These are phyloP conservation scores for Bathynomus jamesi DNA, from an alignment of 1,140 invertebrate species.

Conservation along the genomic window DNA sequence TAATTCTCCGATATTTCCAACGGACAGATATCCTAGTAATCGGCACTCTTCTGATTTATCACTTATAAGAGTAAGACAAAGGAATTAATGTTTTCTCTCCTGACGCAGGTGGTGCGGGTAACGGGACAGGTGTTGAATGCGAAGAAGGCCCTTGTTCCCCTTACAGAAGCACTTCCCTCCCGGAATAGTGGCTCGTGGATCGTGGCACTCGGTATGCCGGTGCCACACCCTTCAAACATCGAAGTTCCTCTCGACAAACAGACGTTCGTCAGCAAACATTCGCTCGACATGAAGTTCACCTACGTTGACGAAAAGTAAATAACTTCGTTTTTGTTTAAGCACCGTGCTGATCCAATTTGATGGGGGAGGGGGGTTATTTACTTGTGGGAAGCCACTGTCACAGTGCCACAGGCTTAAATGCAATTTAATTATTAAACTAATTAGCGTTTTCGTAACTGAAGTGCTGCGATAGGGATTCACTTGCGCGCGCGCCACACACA, in stretches of 20 bases:
- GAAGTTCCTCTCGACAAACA: constrained; percentile 77
- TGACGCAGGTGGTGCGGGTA: not conserved
- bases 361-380: not conserved
- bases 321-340: constrained; percentile 31
- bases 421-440: not conserved
- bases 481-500: no score
- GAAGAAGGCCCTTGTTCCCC: not conserved
- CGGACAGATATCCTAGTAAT: no score
- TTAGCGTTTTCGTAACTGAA: not conserved
- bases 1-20: no score
- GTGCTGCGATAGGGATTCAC: no score
- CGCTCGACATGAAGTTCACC: constrained; percentile 87
- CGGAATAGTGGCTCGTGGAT: constrained; percentile 46
- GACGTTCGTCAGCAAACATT: constrained; percentile 85
- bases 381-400: not conserved
- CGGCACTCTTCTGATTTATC: no score
- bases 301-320: constrained; percentile 89
- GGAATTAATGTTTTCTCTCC: no score
- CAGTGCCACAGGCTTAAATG: no score
- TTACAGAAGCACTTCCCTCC: not conserved
- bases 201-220: constrained; percentile 73
- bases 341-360: not conserved
- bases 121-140: not conserved
- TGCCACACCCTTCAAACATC: constrained; percentile 87
- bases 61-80: no score